These are phyloP conservation scores for Chironomus striatipennis DNA, from an alignment of 1,140 invertebrate genomes.

Conservation along the genomic window DNA sequence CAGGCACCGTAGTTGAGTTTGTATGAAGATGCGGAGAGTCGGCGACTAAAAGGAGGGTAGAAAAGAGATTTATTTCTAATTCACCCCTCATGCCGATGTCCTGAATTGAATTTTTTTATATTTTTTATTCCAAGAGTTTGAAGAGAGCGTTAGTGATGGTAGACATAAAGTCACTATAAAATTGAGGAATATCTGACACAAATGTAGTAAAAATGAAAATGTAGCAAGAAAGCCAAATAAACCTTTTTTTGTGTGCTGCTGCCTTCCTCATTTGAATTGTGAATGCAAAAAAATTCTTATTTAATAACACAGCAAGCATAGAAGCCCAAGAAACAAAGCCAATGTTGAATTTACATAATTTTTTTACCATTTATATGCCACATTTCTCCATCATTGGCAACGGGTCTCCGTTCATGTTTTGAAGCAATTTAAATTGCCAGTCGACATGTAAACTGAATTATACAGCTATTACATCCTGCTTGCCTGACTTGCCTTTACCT, in stretches of 20 bases:
- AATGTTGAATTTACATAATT: slow-evolving; percentile 22
- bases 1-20: neutral
- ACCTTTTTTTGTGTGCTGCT: too few species aligned
- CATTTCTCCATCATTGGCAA: neutral
- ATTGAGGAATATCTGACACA: too few species aligned
- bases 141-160: too few species aligned
- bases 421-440: slow-evolving; percentile 2
- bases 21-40: neutral
- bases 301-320: neutral
- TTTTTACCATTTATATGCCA: neutral
- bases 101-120: neutral
- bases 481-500: neutral
- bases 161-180: too few species aligned
- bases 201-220: too few species aligned
- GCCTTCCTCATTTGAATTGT: too few species aligned
- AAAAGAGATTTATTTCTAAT: neutral
- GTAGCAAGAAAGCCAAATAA: too few species aligned
- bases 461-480: slow-evolving; percentile 2
- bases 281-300: neutral
- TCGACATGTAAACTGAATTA: slow-evolving; percentile 21
- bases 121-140: neutral
- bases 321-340: neutral
- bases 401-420: neutral
- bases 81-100: neutral
- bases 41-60: neutral